Evolutionary conservation across 2,113 vertebrate species (phyloP), one percentile per base, ranked within the genome.

Genomic region (Galemys pyrenaicus): DNA sequence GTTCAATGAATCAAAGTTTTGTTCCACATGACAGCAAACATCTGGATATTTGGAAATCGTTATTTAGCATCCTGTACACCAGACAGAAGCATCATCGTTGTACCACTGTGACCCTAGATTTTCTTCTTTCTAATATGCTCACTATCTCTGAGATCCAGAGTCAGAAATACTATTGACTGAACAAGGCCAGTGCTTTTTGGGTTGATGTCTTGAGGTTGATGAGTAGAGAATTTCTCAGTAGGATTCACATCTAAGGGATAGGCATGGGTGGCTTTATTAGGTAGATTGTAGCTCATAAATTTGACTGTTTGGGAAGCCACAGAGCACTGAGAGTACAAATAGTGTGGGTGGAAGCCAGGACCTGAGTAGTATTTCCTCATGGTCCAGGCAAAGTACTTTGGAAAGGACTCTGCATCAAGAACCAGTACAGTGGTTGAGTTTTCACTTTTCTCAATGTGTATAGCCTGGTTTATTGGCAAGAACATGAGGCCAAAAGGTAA

Each of bases 41-140:
- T 96, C 92, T 96, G 92, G 96, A 54, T 65, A 71, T 88, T 88
- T 88, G 79, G 51, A 75, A 96, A 51, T 73, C 94, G 90, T 44
- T 96, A 64, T 79, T 79, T 94, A 91, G 88, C 82, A 91, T 83
- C 39, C 51, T 70, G 30, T 26, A 32, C 73, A 30, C 74, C 64
- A 85, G 77, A 92, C 1, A 94, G 77, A 92, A 92, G 78, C 49
- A 49, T 70, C 60, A 60, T n/a, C n/a, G n/a, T 54, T 94, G 51
- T 92, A 73, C 41, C 51, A 64, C 56, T 58, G 44, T 26, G 79
- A n/a, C n/a, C 64, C 15, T 7, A 78, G n/a, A 68, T 35, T 44
- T 26, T 54, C 51, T 90, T 77, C 10, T 90, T 26, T 90, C 65
- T 37, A 9, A 39, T 82, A 86, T 73, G 16, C 37, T 80, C 20